phyloP scores from a whole-genome alignment of 2,797 vertebrate species.

The Ibycter americanus region DNA sequence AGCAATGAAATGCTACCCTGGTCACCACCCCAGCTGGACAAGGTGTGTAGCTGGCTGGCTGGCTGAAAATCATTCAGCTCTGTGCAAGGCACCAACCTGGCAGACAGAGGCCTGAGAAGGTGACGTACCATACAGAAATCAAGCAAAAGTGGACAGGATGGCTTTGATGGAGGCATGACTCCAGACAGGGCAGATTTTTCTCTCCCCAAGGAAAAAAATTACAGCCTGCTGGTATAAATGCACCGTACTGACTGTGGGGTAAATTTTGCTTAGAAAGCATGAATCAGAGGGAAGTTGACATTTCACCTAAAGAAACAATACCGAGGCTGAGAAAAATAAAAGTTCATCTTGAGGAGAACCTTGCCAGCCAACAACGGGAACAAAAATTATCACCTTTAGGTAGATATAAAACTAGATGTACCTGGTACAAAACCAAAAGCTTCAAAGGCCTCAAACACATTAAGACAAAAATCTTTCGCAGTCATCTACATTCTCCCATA shows the following conservation, averaged over 20 bases:
- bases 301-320: background rate
- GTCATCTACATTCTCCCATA: background rate
- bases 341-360: background rate
- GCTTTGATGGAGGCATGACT: background rate
- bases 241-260: background rate
- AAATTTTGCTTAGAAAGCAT: background rate
- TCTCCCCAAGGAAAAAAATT: background rate
- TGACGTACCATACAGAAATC: background rate
- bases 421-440: background rate
- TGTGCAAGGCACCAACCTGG: background rate
- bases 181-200: background rate
- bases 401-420: background rate
- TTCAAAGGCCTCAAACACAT: background rate
- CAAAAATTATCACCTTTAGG: background rate
- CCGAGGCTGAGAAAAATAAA: background rate
- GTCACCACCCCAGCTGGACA: background rate
- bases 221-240: background rate
- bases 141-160: background rate
- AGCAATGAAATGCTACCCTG: background rate
- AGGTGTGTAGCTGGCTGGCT: background rate
- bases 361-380: background rate
- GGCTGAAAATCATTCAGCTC: background rate
- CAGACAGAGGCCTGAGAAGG: background rate
- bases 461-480: background rate
- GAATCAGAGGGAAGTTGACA: background rate